Percentiles rank a stretch among this genome's conserved stretches.
Evolutionary conservation across 2,797 vertebrate species (phyloP).

Genomic region (Vultur gryphus): DNA sequence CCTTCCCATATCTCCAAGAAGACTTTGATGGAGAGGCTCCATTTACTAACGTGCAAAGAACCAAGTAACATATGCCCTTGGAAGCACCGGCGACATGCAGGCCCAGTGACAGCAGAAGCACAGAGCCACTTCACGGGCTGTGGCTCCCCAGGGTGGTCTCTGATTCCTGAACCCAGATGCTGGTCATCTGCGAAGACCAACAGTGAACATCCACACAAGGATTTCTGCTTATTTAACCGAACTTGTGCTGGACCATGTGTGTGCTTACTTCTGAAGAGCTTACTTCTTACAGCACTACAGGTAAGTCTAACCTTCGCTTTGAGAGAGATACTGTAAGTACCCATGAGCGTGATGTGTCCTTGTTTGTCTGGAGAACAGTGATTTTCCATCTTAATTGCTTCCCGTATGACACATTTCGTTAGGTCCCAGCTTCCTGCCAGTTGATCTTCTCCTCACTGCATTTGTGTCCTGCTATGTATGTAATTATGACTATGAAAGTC

Average conservation of each 20-base stretch:
- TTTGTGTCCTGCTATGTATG: slow-evolving; percentile 17
- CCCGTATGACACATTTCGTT: not conserved
- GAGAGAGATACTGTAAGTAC: not conserved
- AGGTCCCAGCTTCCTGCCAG: not conserved
- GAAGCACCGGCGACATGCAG: not conserved
- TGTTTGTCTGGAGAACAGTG: not conserved
- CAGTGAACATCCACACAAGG: not conserved
- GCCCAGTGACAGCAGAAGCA: not conserved
- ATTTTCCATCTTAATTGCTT: slow-evolving; percentile 8
- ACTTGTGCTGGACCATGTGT: not conserved
- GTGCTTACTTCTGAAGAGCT: not conserved
- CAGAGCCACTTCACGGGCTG: rapidly evolving
- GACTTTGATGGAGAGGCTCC: not conserved
- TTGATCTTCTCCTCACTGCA: not conserved
- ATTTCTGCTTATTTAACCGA: not conserved
- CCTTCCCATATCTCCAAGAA: not conserved
- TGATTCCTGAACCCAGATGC: not conserved
- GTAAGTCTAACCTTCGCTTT: not conserved
- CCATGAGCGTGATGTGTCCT: rapidly evolving
- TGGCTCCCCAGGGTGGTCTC: not conserved
- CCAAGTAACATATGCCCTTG: not conserved
- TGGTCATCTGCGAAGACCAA: not conserved
- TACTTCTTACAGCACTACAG: not conserved
- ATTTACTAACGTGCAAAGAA: not conserved
- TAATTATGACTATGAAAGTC: slow-evolving; percentile 42